Evolutionary conservation across 2,113 vertebrate species (phyloP).

Genomic region (Bambusicola thoracicus): DNA sequence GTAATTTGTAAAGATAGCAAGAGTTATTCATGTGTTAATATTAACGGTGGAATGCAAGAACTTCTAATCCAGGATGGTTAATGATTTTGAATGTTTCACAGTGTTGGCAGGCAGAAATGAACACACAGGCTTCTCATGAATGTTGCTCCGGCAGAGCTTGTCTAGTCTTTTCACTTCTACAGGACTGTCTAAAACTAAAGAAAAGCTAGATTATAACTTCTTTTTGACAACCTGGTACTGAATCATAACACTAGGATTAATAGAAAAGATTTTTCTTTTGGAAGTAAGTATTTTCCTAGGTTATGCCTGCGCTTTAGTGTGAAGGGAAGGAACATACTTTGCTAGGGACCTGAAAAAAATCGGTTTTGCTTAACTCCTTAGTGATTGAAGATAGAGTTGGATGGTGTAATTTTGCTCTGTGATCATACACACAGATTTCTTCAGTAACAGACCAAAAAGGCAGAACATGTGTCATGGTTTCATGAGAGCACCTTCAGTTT

Average conservation of each 20-base stretch:
- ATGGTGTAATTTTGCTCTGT: not conserved
- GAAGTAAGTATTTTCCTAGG: not conserved
- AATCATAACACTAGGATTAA: conserved; percentile 13
- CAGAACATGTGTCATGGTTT: not conserved
- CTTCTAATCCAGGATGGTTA: not conserved
- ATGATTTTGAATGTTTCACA: not conserved
- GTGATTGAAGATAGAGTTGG: not conserved
- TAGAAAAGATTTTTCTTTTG: not conserved
- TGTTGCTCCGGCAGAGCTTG: not conserved
- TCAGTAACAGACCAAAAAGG: not conserved
- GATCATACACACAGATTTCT: not conserved
- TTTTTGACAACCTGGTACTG: not conserved
- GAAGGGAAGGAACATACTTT: not conserved
- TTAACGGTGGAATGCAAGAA: conserved; percentile 2
- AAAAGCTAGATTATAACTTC: not conserved
- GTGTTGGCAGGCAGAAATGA: not conserved
- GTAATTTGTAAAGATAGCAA: conserved; percentile 65
- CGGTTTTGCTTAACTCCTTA: not conserved
- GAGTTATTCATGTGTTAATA: conserved; percentile 20
- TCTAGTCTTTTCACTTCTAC: conserved; percentile 3
- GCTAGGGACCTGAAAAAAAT: not conserved
- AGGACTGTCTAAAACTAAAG: conserved; percentile 23
- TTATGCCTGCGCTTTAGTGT: not conserved
- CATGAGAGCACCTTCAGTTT: not conserved
- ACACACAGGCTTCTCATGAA: not conserved